Evolutionary conservation across 1,140 invertebrate species (phyloP).

Genomic region (Drosophila ananassae): DNA sequence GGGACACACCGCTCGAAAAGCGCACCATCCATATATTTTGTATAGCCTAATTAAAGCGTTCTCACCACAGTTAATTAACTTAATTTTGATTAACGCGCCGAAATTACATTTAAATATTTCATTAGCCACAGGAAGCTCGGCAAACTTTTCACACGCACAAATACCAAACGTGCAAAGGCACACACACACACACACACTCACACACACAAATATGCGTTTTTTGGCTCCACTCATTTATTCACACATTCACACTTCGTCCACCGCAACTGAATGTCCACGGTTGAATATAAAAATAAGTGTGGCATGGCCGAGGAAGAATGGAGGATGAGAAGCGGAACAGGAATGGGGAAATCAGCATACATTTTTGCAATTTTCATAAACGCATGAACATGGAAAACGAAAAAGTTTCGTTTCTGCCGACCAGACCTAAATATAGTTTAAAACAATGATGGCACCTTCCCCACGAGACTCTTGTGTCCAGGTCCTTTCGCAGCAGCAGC

Average conservation of each 20-base stretch:
- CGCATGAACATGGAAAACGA: slow-evolving; percentile 37
- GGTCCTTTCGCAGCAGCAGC: slow-evolving; percentile 9
- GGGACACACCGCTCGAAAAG: not conserved
- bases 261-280: slow-evolving; percentile 17
- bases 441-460: slow-evolving; percentile 27
- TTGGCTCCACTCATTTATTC: slow-evolving; percentile 33
- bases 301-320: too few species aligned
- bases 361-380: slow-evolving; percentile 68
- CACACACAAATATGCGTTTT: slow-evolving; percentile 7
- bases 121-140: slow-evolving; percentile 51
- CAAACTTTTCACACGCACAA: slow-evolving; percentile 35
- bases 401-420: slow-evolving; percentile 12
- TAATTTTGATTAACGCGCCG: slow-evolving; percentile 61
- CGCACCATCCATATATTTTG: slow-evolving; percentile 21
- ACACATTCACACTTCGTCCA: slow-evolving; percentile 48
- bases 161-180: not conserved
- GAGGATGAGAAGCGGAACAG: slow-evolving; percentile 5
- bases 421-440: slow-evolving; percentile 27
- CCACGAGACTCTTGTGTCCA: slow-evolving; percentile 18
- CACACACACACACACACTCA: not conserved
- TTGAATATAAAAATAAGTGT: not conserved
- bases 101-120: slow-evolving; percentile 78
- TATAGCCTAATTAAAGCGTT: slow-evolving; percentile 64
- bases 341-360: slow-evolving; percentile 21
- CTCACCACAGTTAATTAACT: slow-evolving; percentile 68